Percentiles rank a stretch among this genome's conserved stretches.
phyloP scores from a whole-genome alignment of 1,140 invertebrate genomes.

The Anthonomus grandis region DNA sequence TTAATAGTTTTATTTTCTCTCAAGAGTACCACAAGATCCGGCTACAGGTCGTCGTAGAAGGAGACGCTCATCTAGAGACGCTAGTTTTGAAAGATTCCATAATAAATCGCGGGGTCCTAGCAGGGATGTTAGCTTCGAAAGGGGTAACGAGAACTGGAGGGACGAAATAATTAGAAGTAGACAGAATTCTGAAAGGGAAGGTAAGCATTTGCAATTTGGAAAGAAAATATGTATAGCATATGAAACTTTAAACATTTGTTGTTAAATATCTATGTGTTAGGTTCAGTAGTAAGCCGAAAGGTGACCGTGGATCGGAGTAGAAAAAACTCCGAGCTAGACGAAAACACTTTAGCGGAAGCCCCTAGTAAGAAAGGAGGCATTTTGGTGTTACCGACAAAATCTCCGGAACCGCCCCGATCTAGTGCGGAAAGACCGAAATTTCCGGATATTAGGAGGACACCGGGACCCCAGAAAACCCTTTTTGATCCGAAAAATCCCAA shows the following conservation, averaged over 20 bases:
- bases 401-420: constrained; percentile 7
- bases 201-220: too few species aligned
- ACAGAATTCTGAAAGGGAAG: constrained; percentile 37
- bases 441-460: constrained; percentile 27
- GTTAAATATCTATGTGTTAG: too few species aligned
- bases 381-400: constrained; percentile 36
- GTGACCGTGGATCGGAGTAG: constrained; percentile 25
- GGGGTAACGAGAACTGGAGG: constrained; percentile 42
- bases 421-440: constrained; percentile 22
- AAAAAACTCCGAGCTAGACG: constrained; percentile 29
- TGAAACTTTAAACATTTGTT: too few species aligned
- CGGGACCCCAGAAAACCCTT: constrained; percentile 52
- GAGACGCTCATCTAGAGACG: constrained; percentile 32
- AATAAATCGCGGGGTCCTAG: constrained; percentile 37
- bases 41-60: constrained; percentile 18
- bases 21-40: constrained; percentile 41
- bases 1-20: too few species aligned
- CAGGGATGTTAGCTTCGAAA: constrained; percentile 43
- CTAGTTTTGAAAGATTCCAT: constrained; percentile 38
- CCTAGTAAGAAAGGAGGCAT: constrained; percentile 39
- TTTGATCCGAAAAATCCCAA: constrained; percentile 69
- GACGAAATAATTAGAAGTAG: constrained; percentile 41
- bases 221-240: too few species aligned
- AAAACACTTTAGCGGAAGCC: constrained; percentile 9
- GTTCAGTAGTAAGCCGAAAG: constrained; percentile 7